Base-by-base conservation (phyloP, 2,113 vertebrate species). In the Sula dactylatra region DNA sequence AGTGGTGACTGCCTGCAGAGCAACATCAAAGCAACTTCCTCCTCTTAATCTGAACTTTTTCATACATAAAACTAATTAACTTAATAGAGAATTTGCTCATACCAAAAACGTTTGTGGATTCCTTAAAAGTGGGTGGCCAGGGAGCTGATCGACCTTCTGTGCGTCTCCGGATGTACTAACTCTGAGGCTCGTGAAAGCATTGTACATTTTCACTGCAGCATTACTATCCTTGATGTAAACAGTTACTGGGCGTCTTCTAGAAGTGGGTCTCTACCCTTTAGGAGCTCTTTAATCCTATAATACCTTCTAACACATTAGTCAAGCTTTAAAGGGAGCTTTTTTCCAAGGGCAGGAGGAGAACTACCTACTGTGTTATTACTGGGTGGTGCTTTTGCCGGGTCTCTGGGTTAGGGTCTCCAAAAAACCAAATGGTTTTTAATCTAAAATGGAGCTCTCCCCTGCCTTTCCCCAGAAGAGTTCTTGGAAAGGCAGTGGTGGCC, bases 231-330 rank as follows among this genome's bases (percentile, higher is more conserved):
- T 65, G 91, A 94, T 91, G 76, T 87, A 94, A 94, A 93, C 66
- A 93, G 36, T 76, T 94, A 87, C 70, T 78, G 67, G 69, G 58
- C 73, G 72, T 88, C 91, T 94, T 82, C 82, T 80, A 82, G 74
- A 89, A 88, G 83, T 82, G 70, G 66, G 86, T 85, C 91, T 94
- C 47, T 73, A 77, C 66, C 71, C 82, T 95, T 77, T 74, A 91
- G 84, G 84, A 91, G 78, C 87, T 90, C 67, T 83, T 80, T 93
- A 97, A 89, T 94, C 71, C 89, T 90, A 5, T 84, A 90, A 96
- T 87, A 66, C 66, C 34, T 77, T 82, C 86, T 93, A 89, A 87
- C 1, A 1, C 44, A 44, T 91, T 89, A 91, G 78, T 79, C 62
- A 82, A 70, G 77, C 86, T 97, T 93, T 86, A 44, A 91, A 54